Conservation (phyloP, 1,140 invertebrate genomes). For the Macrostomum lignano region DNA sequence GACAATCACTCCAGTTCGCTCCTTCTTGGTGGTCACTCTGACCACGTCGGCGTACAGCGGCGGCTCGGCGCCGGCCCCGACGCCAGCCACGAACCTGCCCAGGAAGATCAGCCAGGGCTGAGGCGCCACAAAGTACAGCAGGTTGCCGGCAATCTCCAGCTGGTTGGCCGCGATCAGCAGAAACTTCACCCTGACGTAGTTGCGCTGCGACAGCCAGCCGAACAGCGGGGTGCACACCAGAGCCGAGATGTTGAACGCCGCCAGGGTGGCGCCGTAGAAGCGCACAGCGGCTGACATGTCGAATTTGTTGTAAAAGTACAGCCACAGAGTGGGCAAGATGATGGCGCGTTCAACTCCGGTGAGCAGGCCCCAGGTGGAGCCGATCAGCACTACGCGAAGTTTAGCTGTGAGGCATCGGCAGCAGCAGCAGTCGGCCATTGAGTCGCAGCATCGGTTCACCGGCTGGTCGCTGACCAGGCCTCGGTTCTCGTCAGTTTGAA, state of each 20-base stretch:
- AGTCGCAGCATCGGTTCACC: too few species aligned
- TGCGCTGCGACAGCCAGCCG: constrained; percentile 1
- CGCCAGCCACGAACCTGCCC: constrained; percentile 1
- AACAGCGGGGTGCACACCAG: not conserved
- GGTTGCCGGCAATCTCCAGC: constrained; percentile 5
- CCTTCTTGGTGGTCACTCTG: not conserved
- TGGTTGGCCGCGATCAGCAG: not conserved
- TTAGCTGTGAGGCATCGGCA: too few species aligned
- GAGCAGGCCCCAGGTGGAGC: constrained; percentile 6
- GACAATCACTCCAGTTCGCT: constrained; percentile 3
- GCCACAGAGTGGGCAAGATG: constrained; percentile 4
- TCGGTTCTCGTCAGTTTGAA: too few species aligned
- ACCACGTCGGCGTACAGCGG: constrained; percentile 4
- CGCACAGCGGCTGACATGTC: not conserved
- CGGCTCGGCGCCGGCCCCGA: constrained; percentile 1
- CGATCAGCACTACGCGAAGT: too few species aligned
- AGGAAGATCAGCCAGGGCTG: constrained; percentile 1
- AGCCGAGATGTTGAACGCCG: constrained; percentile 2
- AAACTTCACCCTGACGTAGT: constrained; percentile 1
- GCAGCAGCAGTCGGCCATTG: too few species aligned
- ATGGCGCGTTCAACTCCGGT: constrained; percentile 3
- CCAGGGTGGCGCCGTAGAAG: not conserved
- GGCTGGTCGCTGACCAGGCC: too few species aligned
- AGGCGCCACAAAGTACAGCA: constrained; percentile 2
- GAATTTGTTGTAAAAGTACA: constrained; percentile 1